These are phyloP conservation scores for Todiramphus saurophagus DNA, from an alignment of 2,113 vertebrate species.

Conservation along the genomic window DNA sequence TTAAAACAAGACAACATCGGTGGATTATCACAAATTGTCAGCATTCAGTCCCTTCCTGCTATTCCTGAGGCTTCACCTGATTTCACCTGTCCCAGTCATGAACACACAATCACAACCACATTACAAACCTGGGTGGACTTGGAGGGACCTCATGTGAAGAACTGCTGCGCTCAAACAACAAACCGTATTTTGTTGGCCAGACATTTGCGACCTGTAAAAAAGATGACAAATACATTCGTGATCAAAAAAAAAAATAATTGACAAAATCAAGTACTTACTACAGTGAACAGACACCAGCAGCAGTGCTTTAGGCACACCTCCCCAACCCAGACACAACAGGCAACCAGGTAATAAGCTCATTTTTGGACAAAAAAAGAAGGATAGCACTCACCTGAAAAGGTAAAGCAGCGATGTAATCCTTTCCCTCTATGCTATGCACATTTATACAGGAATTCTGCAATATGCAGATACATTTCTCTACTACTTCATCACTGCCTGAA, in stretches of 20 bases:
- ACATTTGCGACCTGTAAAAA: constrained; percentile 85
- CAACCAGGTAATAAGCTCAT: background rate
- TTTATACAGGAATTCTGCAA: constrained; percentile 92
- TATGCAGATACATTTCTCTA: constrained; percentile 90
- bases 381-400: constrained; percentile 88
- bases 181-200: constrained; percentile 93
- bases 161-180: constrained; percentile 90
- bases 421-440: constrained; percentile 91
- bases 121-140: constrained; percentile 81
- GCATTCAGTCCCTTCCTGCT: background rate
- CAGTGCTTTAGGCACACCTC: background rate
- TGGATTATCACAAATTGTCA: background rate
- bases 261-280: no score
- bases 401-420: constrained; percentile 93
- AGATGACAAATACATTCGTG: background rate
- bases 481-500: constrained; percentile 56
- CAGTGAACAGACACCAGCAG: background rate
- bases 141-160: constrained; percentile 82
- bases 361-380: background rate
- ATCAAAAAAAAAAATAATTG: no score
- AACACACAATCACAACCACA: background rate
- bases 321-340: fast-evolving
- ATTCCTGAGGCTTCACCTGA: background rate
- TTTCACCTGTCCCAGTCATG: background rate
- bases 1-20: background rate